Base-by-base conservation (phyloP, 1,140 invertebrate species). In the Oryzaephilus surinamensis region DNA sequence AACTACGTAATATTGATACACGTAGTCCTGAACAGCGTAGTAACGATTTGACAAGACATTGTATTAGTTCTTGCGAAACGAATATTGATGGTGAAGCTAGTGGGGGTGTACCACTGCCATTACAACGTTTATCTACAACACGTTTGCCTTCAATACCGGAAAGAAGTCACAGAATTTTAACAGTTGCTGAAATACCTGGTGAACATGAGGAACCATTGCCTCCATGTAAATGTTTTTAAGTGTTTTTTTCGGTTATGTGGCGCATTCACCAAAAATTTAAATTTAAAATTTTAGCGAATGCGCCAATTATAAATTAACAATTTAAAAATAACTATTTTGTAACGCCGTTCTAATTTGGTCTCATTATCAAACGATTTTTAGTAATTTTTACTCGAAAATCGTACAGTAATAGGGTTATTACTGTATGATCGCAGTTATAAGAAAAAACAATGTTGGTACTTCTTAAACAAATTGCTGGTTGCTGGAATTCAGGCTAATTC, bases 81-180 rank as follows among this genome's bases (percentile, higher is more conserved):
- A 47, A 30, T 27, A 51, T 48, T 26, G 51, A 57, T 17, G 55
- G 48, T 13, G 54, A 58, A 47, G 54, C 57, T n/a, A 58, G 55
- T 38, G 60, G 55, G 15, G 55, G 58, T 23, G 46, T 64, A 16
- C 72, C 74, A 4, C 67, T 79, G 28, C 77, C 79, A n/a, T 54
- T 83, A 43, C 68, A 79, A 43, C 80, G 83, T 52, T 70, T 83
- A 17, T 73, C 73, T 12, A 82, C 80, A 20, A 80, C 84, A 21
- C 73, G 81, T 46, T 67, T 88, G 52, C 84, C 85, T 3, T 86
- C 79, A n/a, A 85, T 81, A 52, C 81, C 76, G n/a, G 84, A 81
- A 52, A 66, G 79, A 44, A 75, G 71, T 33, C 68, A 69, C 26
- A 58, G 71, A 32, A 64, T 69, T 36, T 74, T 80, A 51, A 66